Conservation (phyloP, 2,888 invertebrate genomes). For the Drosophila dives region DNA sequence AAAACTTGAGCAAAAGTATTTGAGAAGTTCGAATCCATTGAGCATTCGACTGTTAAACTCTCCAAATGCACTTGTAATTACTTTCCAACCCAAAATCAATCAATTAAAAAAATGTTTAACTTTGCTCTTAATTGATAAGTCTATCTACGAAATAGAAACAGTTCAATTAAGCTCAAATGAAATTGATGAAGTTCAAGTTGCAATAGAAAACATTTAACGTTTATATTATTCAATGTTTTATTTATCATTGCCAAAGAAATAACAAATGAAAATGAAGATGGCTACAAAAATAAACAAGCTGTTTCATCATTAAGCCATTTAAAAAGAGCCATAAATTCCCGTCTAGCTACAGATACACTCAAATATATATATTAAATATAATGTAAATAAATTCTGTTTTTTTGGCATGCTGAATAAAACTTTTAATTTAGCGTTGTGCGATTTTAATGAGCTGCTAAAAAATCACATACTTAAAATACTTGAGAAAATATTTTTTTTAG, state of each 20-base stretch:
- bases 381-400: background rate
- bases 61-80: slow-evolving; percentile 57
- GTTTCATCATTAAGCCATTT: background rate
- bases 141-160: slow-evolving; percentile 7
- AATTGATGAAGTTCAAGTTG: slow-evolving; percentile 55
- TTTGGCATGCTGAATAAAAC: slow-evolving; percentile 6
- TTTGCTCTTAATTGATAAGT: slow-evolving; percentile 60
- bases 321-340: background rate
- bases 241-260: background rate
- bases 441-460: slow-evolving; percentile 41
- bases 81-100: slow-evolving; percentile 59
- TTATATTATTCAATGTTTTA: background rate
- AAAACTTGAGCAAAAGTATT: slow-evolving; percentile 6
- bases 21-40: slow-evolving; percentile 39
- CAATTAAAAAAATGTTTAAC: slow-evolving; percentile 65
- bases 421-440: slow-evolving; percentile 26
- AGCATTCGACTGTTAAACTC: slow-evolving; percentile 34
- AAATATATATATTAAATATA: background rate
- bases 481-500: too few relatives aligned
- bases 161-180: slow-evolving; percentile 56
- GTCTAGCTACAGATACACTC: background rate
- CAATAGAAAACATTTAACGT: background rate
- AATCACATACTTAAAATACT: background rate
- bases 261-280: background rate
- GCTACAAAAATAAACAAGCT: background rate